These are phyloP conservation scores for Aricia artaxerxes DNA, from an alignment of 2,888 invertebrate species.

Conservation along the genomic window DNA sequence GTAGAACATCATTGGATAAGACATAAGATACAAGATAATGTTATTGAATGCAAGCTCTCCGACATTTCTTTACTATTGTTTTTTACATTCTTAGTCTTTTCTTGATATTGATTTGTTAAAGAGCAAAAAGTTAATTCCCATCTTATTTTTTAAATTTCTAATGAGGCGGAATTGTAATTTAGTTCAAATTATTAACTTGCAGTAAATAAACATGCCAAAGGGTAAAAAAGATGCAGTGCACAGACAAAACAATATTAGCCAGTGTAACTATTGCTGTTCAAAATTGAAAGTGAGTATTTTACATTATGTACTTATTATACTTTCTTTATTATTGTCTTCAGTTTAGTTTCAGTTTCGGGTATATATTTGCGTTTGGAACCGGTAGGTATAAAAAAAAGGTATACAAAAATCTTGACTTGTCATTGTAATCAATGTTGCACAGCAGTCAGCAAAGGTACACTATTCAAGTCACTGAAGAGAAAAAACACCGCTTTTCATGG, in stretches of 20 bases:
- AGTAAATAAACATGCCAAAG: not conserved
- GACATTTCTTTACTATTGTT: not conserved
- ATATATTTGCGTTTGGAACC: too few relatives aligned
- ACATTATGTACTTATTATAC: not conserved
- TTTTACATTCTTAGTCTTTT: not conserved
- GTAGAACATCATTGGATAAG: not conserved
- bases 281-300: constrained; percentile 10
- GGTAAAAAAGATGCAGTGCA: constrained; percentile 12
- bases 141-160: not conserved
- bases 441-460: too few relatives aligned
- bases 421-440: too few relatives aligned
- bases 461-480: too few relatives aligned
- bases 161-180: not conserved
- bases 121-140: constrained; percentile 6
- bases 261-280: not conserved
- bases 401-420: too few relatives aligned
- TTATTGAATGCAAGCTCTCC: not conserved
- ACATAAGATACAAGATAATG: not conserved
- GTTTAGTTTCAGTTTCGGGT: too few relatives aligned
- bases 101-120: not conserved
- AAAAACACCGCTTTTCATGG: too few relatives aligned
- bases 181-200: not conserved
- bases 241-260: constrained; percentile 6
- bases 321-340: too few relatives aligned
- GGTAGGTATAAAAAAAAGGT: too few relatives aligned